phyloP scores from a whole-genome alignment of 2,113 vertebrate genomes.

The Saccopteryx bilineata region DNA sequence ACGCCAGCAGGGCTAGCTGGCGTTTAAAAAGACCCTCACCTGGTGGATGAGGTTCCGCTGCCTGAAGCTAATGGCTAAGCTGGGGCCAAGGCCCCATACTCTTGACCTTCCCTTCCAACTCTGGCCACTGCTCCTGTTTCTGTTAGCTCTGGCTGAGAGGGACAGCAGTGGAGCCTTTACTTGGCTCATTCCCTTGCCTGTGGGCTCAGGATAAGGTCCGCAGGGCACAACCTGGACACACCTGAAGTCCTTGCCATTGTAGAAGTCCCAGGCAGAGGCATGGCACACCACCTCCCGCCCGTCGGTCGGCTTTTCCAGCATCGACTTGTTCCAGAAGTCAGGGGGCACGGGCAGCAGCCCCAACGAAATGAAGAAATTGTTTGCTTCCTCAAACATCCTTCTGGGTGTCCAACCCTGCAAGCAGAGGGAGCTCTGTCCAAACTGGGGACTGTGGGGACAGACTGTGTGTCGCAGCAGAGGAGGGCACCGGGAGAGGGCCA shows the following conservation, averaged over 20 bases:
- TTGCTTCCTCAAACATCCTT: constrained; percentile 95
- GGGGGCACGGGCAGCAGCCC: constrained; percentile 91
- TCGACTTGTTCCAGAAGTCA: constrained; percentile 91
- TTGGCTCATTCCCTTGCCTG: neutral
- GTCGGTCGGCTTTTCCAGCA: constrained; percentile 87
- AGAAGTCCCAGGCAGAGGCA: constrained; percentile 92
- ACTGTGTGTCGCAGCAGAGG: accelerated
- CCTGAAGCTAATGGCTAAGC: neutral
- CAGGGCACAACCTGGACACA: neutral
- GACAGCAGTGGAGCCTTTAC: neutral
- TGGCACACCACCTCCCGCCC: constrained; percentile 91
- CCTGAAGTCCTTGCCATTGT: constrained; percentile 92
- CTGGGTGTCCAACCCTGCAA: constrained; percentile 93
- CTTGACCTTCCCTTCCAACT: neutral
- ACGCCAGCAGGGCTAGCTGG: neutral
- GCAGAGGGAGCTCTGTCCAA: neutral
- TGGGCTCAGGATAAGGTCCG: neutral
- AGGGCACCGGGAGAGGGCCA: neutral
- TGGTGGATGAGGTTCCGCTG: neutral
- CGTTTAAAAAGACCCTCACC: neutral
- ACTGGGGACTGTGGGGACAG: neutral
- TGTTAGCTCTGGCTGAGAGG: neutral
- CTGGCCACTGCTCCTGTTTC: neutral
- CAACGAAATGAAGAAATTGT: constrained; percentile 94
- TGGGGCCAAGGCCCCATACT: neutral